Base-by-base conservation (phyloP, 2,888 invertebrate genomes). In the Tachina lurida region DNA sequence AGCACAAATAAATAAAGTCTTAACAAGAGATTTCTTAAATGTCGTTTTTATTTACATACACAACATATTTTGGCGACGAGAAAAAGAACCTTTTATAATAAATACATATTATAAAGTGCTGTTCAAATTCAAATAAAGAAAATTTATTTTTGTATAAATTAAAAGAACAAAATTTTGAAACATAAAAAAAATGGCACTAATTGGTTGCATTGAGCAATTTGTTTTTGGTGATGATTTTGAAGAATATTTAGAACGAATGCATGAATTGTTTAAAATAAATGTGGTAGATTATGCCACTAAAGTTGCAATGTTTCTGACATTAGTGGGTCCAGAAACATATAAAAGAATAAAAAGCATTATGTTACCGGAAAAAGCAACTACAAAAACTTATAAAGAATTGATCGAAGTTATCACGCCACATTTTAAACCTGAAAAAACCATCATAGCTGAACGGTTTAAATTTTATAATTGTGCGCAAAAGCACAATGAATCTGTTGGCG, bases 191-290 rank as follows among this genome's bases (percentile, higher is more conserved):
- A 78, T 58, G 58, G 62, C 71, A 22, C 73, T 71, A 65, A 73
- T 73, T 73, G 80, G 80, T 13, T 56, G 52, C 19, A 80, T 80
- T n/a, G 73, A 80, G 65, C 73, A 80, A 41, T 80, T 80, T 22
- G 22, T 47, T 56, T 71, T 73, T 56, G 65, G 80, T 47, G 73
- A 73, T 65, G 31, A 31, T 4, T 31, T 31, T 31, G 31, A 31
- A 31, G 31, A 31, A 31, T 31, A 31, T 31, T 31, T 62, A 10
- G 54, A 80, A 73, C 60, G 79, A 41, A 62, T 80, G 79, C 45
- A 71, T 17, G 71, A 80, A 41, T 65, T 80, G 49, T 73, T 73
- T 45, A 71, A 56, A 56, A 63, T 80, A 71, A 80, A 80, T 73
- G 73, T 45, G 31, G 73, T 65, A 12, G 15, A 49, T 15, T 79